Percentiles rank a stretch among this genome's conserved stretches.
Evolutionary conservation across 2,888 invertebrate species (phyloP).

Genomic region (Protonemura montana): DNA sequence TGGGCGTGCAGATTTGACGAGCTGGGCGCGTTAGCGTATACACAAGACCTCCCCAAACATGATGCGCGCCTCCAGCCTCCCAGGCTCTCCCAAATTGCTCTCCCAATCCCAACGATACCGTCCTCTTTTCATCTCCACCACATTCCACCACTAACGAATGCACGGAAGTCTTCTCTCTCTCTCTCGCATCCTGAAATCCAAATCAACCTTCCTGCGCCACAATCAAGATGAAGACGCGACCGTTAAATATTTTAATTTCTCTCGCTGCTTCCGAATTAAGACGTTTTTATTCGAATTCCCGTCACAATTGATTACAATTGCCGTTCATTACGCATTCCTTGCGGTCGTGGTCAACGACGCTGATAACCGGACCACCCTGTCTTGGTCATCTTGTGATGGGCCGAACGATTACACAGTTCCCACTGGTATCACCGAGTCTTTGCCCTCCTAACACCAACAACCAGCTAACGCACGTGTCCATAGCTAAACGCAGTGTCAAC

Average conservation of each 20-base stretch:
- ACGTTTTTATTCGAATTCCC: not conserved
- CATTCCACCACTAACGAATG: not conserved
- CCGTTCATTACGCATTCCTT: not conserved
- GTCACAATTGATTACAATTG: not conserved
- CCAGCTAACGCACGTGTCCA: not conserved
- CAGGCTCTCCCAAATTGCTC: not conserved
- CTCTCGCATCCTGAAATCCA: not conserved
- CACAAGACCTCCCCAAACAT: not conserved
- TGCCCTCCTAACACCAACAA: not conserved
- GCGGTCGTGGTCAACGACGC: not conserved
- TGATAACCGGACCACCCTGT: not conserved
- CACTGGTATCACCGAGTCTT: not conserved
- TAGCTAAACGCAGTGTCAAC: not conserved
- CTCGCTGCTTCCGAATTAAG: not conserved
- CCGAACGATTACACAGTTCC: not conserved
- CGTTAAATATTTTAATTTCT: constrained; percentile 12
- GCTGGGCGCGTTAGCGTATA: not conserved
- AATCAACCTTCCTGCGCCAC: not conserved
- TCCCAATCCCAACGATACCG: not conserved
- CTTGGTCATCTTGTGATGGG: not conserved
- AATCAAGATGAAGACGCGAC: not conserved
- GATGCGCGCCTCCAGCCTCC: not conserved
- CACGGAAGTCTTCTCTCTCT: not conserved
- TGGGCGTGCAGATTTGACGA: constrained; percentile 7
- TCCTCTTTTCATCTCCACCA: constrained; percentile 12